A percentile compares a stretch with the other conserved stretches of the same genome.
Conservation (phyloP, 1,140 invertebrate genomes). For the Nasonia vitripennis region DNA sequence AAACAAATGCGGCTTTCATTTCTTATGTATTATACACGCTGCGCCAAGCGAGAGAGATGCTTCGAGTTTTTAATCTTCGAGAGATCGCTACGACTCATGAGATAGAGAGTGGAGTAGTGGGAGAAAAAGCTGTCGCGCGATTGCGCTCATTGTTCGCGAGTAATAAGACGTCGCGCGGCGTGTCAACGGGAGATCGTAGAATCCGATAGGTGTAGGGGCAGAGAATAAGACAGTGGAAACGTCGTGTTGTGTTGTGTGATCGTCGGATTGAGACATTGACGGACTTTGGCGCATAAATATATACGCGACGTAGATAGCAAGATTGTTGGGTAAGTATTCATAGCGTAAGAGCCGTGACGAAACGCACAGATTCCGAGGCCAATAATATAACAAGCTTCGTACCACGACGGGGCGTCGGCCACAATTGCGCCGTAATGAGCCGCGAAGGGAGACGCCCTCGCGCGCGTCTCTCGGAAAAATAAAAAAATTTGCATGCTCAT, state of each 20-base stretch:
- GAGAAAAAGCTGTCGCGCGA: background rate
- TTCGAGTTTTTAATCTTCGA: background rate
- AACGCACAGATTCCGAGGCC: too few relatives aligned
- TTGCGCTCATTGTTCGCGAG: background rate
- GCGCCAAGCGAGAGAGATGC: too few relatives aligned
- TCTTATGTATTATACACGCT: too few relatives aligned
- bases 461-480: background rate
- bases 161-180: background rate
- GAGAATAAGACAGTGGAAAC: background rate
- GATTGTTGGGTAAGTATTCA: too few relatives aligned
- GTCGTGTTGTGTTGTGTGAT: background rate
- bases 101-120: too few relatives aligned
- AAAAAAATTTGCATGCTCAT: constrained; percentile 64
- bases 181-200: background rate
- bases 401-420: constrained; percentile 65
- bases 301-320: too few relatives aligned
- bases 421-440: constrained; percentile 74
- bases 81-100: background rate
- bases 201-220: background rate
- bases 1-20: too few relatives aligned
- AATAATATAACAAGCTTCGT: constrained; percentile 11
- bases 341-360: too few relatives aligned
- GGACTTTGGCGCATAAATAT: too few relatives aligned
- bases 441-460: constrained; percentile 42
- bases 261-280: background rate